Percentiles rank a stretch among this genome's conserved stretches.
These are phyloP conservation scores for Pelobates fuscus DNA, from an alignment of 2,113 vertebrate species.

Conservation along the genomic window DNA sequence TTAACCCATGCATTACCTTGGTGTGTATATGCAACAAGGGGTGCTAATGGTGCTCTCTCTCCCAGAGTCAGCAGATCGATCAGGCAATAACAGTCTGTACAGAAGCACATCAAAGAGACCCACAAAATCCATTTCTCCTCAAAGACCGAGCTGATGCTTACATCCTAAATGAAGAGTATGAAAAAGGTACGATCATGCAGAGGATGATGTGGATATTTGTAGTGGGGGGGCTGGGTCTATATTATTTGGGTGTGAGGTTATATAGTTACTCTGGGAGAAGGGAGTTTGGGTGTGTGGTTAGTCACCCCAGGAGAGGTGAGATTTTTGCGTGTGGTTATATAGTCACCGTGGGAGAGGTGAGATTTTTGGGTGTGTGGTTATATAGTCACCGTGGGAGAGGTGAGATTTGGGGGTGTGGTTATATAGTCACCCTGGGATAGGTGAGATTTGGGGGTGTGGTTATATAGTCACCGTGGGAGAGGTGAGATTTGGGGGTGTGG, in stretches of 20 bases:
- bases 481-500: no score
- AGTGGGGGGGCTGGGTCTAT: no score
- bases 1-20: no score
- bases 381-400: no score
- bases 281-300: neutral
- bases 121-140: slow-evolving; percentile 72
- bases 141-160: slow-evolving; percentile 77
- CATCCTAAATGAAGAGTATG: slow-evolving; percentile 78
- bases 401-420: no score
- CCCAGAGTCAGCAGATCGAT: slow-evolving; percentile 60
- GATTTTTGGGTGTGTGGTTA: no score
- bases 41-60: neutral
- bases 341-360: no score
- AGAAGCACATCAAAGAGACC: slow-evolving; percentile 77
- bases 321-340: neutral
- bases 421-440: no score
- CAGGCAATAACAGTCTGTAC: slow-evolving; percentile 75
- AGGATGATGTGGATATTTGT: no score
- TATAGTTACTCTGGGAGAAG: neutral
- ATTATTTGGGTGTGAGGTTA: neutral
- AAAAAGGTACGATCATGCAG: slow-evolving; percentile 66
- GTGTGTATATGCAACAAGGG: no score
- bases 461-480: no score
- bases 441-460: no score
- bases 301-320: neutral